Conservation (phyloP, 2,888 invertebrate genomes). For the Leptura quadrifasciata region DNA sequence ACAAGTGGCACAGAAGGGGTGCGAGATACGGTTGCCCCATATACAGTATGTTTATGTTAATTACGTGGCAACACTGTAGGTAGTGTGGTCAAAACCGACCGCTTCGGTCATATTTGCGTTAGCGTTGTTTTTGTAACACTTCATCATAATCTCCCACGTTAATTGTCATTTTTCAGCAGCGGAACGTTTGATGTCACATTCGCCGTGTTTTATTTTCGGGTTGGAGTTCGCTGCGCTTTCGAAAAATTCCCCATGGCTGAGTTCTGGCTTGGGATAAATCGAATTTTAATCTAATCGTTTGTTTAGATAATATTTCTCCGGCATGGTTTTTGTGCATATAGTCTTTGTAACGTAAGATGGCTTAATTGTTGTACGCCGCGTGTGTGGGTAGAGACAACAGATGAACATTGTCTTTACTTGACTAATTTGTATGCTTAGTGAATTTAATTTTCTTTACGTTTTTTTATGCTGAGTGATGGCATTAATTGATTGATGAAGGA, state of each 20-base stretch:
- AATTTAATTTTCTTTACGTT: constrained; percentile 48
- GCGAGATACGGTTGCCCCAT: constrained; percentile 18
- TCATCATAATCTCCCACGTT: constrained; percentile 53
- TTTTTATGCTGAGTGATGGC: constrained; percentile 45
- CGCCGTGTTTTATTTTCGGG: constrained; percentile 31
- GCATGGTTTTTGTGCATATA: neutral
- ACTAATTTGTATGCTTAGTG: constrained; percentile 49
- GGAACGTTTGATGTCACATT: constrained; percentile 46
- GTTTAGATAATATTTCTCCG: constrained; percentile 23
- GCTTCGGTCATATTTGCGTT: constrained; percentile 44
- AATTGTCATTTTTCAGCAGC: constrained; percentile 51
- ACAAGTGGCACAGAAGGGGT: constrained; percentile 27
- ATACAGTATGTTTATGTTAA: constrained; percentile 24
- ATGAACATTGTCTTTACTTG: constrained; percentile 42
- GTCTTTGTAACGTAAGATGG: neutral
- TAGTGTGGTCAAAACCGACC: constrained; percentile 27
- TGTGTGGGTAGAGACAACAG: constrained; percentile 43
- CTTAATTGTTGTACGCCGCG: constrained; percentile 16
- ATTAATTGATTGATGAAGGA: constrained; percentile 37
- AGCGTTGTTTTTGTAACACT: constrained; percentile 54
- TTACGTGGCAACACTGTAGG: constrained; percentile 27
- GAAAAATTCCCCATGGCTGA: constrained; percentile 10
- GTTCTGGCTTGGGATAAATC: constrained; percentile 31
- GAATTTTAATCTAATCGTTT: constrained; percentile 38
- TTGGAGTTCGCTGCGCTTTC: constrained; percentile 42